Conservation (phyloP, 2,888 invertebrate species). For the Drosophila paucipuncta region DNA sequence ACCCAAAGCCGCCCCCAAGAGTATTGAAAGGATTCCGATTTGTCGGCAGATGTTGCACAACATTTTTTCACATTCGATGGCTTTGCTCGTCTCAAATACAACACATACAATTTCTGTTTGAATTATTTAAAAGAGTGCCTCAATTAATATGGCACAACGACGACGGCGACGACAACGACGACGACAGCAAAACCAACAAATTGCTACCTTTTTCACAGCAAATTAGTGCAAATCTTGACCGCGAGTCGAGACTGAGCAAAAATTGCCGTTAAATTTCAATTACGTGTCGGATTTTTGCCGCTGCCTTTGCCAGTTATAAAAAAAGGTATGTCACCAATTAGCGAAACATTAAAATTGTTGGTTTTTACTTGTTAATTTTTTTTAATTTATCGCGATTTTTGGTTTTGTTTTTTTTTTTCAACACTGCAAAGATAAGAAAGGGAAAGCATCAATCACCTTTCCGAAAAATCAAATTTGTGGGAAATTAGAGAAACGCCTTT, state of each 20-base stretch:
- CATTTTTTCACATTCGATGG: conserved; percentile 50
- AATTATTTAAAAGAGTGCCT: conserved; percentile 58
- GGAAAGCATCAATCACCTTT: background rate
- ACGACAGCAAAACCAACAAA: conserved; percentile 8
- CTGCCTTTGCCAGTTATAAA: conserved; percentile 52
- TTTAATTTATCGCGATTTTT: conserved; percentile 9
- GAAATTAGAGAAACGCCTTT: background rate
- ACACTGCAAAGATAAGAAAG: conserved; percentile 58
- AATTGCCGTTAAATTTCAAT: conserved; percentile 53
- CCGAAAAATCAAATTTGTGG: background rate
- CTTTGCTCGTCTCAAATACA: conserved; percentile 42
- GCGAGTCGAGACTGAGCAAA: conserved; percentile 12
- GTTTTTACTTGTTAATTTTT: conserved; percentile 18
- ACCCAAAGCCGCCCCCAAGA: conserved; percentile 53
- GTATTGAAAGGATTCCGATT: conserved; percentile 42
- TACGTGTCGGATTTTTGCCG: conserved; percentile 46
- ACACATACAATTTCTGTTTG: conserved; percentile 44
- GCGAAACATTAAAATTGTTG: conserved; percentile 37
- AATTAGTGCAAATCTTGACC: conserved; percentile 66
- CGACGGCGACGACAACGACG: background rate
- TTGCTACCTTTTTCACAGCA: conserved; percentile 58
- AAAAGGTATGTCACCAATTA: conserved; percentile 77
- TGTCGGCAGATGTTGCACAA: conserved; percentile 41
- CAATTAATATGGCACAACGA: conserved; percentile 62
- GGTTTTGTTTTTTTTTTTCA: conserved; percentile 18